A percentile compares a stretch with the other conserved stretches of the same genome.
Evolutionary conservation across 2,888 invertebrate genomes (phyloP).

Genomic region (Tineola bisselliella): DNA sequence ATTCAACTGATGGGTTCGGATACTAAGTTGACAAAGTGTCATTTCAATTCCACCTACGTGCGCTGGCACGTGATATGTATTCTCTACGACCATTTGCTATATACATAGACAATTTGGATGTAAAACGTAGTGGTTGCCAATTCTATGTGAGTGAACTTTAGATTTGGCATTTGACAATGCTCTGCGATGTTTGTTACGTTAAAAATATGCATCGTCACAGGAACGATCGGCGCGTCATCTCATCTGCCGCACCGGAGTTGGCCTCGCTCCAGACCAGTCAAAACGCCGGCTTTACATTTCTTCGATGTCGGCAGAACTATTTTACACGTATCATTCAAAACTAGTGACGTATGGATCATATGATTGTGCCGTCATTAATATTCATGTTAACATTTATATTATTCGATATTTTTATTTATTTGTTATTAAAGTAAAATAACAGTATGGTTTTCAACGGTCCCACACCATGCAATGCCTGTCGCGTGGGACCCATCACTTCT

Average conservation of each 20-base stretch:
- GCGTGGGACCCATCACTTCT: too few relatives aligned
- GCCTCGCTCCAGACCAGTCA: slow-evolving; percentile 39
- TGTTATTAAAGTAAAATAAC: too few relatives aligned
- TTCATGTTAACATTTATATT: background rate
- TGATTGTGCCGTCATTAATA: background rate
- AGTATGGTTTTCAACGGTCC: too few relatives aligned
- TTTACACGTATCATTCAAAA: background rate
- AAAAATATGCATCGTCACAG: slow-evolving; percentile 65
- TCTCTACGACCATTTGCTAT: slow-evolving; percentile 1
- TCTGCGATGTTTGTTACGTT: slow-evolving; percentile 61
- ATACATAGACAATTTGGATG: slow-evolving; percentile 33
- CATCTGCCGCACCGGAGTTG: slow-evolving; percentile 41
- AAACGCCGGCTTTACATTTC: background rate
- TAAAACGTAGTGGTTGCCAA: slow-evolving; percentile 58
- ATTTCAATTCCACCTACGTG: slow-evolving; percentile 3
- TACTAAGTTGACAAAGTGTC: background rate
- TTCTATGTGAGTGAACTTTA: slow-evolving; percentile 65
- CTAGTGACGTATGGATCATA: background rate
- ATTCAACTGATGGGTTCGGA: background rate
- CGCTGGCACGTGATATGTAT: background rate
- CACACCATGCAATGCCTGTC: too few relatives aligned
- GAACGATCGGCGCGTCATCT: slow-evolving; percentile 46
- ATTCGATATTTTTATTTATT: too few relatives aligned
- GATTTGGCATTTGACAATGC: slow-evolving; percentile 58
- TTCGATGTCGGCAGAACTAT: background rate